Percentiles rank a stretch among this genome's conserved stretches.
Evolutionary conservation across 2,113 vertebrate species (phyloP).

Genomic region (Tenebrosternarchus preto): DNA sequence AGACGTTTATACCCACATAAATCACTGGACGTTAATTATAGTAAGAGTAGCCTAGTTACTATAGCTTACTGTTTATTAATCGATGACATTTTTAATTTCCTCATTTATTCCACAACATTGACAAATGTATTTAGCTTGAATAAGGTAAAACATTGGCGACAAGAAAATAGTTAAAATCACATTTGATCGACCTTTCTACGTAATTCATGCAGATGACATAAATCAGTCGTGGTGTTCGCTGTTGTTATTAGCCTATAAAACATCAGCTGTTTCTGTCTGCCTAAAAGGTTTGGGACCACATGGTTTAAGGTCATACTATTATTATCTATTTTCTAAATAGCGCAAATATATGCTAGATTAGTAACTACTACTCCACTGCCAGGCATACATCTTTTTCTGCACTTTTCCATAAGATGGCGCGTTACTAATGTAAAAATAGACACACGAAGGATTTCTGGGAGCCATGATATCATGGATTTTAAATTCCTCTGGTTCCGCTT

Average conservation of each 20-base stretch:
- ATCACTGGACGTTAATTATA: neutral
- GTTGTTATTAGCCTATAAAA: neutral
- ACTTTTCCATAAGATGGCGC: constrained; percentile 40
- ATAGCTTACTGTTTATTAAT: neutral
- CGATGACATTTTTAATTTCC: too few species aligned
- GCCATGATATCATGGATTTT: constrained; percentile 23
- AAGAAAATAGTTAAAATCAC: too few species aligned
- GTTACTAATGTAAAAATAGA: constrained; percentile 50
- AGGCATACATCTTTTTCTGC: neutral
- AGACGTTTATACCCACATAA: neutral
- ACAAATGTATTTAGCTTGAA: too few species aligned
- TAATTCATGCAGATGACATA: too few species aligned
- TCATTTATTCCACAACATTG: too few species aligned
- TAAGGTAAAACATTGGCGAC: too few species aligned
- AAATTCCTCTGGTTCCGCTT: neutral
- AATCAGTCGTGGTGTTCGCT: too few species aligned
- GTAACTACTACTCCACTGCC: too few species aligned
- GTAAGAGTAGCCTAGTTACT: neutral
- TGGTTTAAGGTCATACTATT: neutral
- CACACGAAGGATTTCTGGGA: constrained; percentile 6
- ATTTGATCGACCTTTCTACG: too few species aligned
- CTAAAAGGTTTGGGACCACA: too few species aligned
- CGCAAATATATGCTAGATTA: neutral
- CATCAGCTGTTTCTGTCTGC: neutral
- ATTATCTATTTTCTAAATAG: neutral